phyloP scores from a whole-genome alignment of 1,140 invertebrate genomes.

The Helicorthomorpha holstii region DNA sequence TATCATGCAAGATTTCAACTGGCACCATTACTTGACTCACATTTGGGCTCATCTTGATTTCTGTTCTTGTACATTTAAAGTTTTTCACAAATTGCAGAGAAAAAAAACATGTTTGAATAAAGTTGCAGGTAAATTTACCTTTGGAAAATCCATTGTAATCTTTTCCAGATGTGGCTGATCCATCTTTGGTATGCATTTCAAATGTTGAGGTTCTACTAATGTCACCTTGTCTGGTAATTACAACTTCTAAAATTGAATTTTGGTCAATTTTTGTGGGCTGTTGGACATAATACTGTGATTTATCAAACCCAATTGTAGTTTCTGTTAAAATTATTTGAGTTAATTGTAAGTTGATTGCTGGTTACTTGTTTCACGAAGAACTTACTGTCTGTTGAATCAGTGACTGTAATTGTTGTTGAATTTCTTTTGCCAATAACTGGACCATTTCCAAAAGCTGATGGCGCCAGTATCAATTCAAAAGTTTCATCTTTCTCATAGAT shows the following conservation, averaged over 20 bases:
- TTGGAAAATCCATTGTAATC: slow-evolving; percentile 27
- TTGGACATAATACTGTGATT: too few relatives aligned
- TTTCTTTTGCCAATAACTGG: slow-evolving; percentile 20
- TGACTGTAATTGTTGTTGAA: slow-evolving; percentile 20
- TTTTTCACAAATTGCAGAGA: too few relatives aligned
- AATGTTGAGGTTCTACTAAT: slow-evolving; percentile 23
- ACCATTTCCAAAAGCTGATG: slow-evolving; percentile 17
- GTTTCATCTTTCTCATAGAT: slow-evolving; percentile 22
- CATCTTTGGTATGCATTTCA: slow-evolving; percentile 27
- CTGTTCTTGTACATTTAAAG: too few relatives aligned
- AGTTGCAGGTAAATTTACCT: slow-evolving; percentile 16
- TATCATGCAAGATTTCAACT: slow-evolving; percentile 24
- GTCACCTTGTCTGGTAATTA: slow-evolving; percentile 25
- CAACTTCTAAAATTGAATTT: slow-evolving; percentile 19
- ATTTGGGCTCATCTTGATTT: slow-evolving; percentile 21
- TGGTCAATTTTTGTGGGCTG: slow-evolving; percentile 19
- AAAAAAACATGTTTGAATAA: too few relatives aligned
- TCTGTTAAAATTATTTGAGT: too few relatives aligned
- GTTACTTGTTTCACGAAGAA: too few relatives aligned
- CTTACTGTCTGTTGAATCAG: slow-evolving; percentile 26
- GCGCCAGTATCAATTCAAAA: slow-evolving; percentile 24
- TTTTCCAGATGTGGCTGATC: slow-evolving; percentile 24
- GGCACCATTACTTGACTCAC: slow-evolving; percentile 19
- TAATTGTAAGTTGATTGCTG: too few relatives aligned
- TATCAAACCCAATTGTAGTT: too few relatives aligned